A percentile compares a stretch with the other conserved stretches of the same genome.
Evolutionary conservation across 2,797 vertebrate genomes (phyloP).

Genomic region (Podarcis siculus): DNA sequence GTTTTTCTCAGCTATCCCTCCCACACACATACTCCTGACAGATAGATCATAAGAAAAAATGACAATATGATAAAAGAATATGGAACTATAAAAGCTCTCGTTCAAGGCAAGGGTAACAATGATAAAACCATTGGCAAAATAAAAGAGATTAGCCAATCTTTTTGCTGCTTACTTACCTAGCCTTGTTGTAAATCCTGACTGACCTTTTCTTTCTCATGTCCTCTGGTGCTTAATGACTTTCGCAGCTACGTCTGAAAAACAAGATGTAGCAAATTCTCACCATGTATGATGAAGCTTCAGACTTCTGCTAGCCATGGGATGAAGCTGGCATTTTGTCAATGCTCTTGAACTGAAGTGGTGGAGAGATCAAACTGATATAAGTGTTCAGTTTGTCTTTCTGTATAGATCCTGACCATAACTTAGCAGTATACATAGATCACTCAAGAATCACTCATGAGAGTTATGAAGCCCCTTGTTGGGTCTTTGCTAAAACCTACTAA

Average conservation of each 20-base stretch:
- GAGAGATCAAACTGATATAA: background rate
- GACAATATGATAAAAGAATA: constrained; percentile 4
- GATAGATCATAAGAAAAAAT: background rate
- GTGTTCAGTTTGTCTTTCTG: background rate
- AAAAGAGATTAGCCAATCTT: background rate
- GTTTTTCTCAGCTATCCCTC: background rate
- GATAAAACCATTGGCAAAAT: constrained; percentile 3
- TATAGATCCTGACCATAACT: background rate
- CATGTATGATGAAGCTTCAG: background rate
- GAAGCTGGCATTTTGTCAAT: background rate
- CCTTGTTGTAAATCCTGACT: background rate
- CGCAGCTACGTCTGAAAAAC: background rate
- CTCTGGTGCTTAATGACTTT: constrained; percentile 17
- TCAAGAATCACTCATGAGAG: background rate
- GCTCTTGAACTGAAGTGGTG: background rate
- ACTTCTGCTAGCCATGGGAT: background rate
- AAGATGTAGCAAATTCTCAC: background rate
- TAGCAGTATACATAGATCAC: background rate
- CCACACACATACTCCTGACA: background rate
- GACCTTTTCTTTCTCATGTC: constrained; percentile 7
- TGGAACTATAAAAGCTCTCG: constrained; percentile 16
- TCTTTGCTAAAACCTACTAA: background rate
- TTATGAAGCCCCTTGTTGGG: background rate
- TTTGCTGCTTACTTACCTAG: background rate
- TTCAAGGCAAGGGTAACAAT: constrained; percentile 13